Base-by-base conservation (phyloP, 2,888 invertebrate species). In the Apodemia zela region DNA sequence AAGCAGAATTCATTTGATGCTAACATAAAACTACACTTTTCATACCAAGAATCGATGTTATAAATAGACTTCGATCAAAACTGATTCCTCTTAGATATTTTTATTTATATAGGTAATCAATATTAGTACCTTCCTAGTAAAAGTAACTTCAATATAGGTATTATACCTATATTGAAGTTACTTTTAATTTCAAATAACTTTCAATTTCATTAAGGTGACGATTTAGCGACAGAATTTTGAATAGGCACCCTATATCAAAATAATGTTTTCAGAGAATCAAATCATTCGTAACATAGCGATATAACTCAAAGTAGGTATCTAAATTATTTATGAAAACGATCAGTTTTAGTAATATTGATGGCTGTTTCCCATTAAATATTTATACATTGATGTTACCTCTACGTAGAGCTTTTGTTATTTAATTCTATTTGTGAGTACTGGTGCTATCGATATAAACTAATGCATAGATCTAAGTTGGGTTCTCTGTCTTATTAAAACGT, bases 1-100 rank as follows among this genome's bases (percentile, higher is more conserved):
- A 69, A 69, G 68, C 71, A 70, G 65, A 71, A 72, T 67, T 69
- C 63, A 71, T 71, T 69, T 58, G 61, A 68, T 54, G 58, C 33
- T 33, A 45, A 42, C 58, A 49, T 59, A 33, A 29, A 29, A 59
- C 18, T 63, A 33, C 57, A 57, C 63, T 13, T 49, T 47, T 62
- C 62, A 51, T 61, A 59, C 59, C 59, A 15, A 51, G 51, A 51
- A 5, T 21, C n/a, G 45, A 42, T 42, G 5, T 42, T 42, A 15
- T 15, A 42, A 42, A 5, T 42, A 15, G 42, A 47, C 2, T 47
- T 42, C 42, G 3, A 47, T 47, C 8, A 2, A n/a, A 7, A 47
- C 8, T 17, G 7, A 47, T 7, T 8, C 8, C 47, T 1, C 17
- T 17, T 8, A 17, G 17, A 7, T n/a, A 47, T 47, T 17, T 47